These are phyloP conservation scores for Polietes domitor DNA, from an alignment of 2,888 invertebrate genomes.

Conservation along the genomic window DNA sequence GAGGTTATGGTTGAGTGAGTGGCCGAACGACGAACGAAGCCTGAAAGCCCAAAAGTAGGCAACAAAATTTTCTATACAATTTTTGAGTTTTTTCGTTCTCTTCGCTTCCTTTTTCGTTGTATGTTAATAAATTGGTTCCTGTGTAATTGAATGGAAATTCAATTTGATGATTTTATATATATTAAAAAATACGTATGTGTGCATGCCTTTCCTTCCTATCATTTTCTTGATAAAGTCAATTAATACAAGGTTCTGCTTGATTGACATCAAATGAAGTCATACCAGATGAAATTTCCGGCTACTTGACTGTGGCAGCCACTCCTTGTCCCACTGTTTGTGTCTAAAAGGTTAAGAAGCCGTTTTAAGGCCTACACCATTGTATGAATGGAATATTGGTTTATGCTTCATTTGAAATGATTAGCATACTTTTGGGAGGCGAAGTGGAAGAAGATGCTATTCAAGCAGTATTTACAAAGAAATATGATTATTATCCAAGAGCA, in stretches of 20 bases:
- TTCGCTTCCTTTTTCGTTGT: background rate
- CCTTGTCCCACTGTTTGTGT: background rate
- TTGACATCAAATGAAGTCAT: background rate
- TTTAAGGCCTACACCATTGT: background rate
- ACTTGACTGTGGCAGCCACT: background rate
- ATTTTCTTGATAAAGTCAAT: background rate
- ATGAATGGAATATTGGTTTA: background rate
- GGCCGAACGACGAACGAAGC: background rate
- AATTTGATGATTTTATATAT: constrained; percentile 9
- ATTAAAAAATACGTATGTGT: background rate
- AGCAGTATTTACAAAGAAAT: too few species aligned
- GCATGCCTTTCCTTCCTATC: background rate
- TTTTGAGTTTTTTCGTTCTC: background rate
- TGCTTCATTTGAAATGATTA: background rate
- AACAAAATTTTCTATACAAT: constrained; percentile 16
- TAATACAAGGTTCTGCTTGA: background rate
- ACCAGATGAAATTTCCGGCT: background rate
- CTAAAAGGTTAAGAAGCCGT: background rate
- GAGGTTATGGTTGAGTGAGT: constrained; percentile 41
- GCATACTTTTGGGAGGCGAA: background rate
- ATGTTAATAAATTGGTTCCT: constrained; percentile 42
- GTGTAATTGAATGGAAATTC: constrained; percentile 53
- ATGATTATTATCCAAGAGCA: too few species aligned
- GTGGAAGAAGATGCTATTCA: too few species aligned
- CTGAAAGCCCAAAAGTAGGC: constrained; percentile 40